These are phyloP conservation scores for Dinomys branickii DNA, from an alignment of 2,113 vertebrate genomes.

Conservation along the genomic window DNA sequence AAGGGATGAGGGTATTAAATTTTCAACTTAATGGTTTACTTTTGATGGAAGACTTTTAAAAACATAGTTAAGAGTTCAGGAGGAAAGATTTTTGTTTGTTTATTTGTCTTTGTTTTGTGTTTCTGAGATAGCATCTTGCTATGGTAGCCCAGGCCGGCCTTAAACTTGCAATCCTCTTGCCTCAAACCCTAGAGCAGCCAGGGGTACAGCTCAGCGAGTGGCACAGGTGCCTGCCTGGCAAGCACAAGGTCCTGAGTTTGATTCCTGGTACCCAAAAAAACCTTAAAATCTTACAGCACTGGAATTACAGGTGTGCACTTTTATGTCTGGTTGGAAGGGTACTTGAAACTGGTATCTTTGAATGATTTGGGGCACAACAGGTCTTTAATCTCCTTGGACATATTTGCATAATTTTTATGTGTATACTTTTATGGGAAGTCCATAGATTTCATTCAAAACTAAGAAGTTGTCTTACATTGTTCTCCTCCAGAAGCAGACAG, in stretches of 20 bases:
- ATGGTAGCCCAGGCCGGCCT: neutral
- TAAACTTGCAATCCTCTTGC: neutral
- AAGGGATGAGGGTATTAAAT: neutral
- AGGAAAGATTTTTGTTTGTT: neutral
- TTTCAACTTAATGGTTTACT: neutral
- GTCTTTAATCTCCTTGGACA: constrained; percentile 16
- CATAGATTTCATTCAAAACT: constrained; percentile 5
- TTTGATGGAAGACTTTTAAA: neutral
- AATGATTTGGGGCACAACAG: neutral
- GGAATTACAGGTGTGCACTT: neutral
- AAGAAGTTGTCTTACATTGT: constrained; percentile 1
- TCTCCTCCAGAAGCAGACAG: neutral
- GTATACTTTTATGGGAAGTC: neutral
- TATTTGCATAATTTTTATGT: constrained; percentile 26
- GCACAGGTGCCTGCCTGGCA: too few species aligned
- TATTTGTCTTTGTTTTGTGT: neutral
- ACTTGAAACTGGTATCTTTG: constrained; percentile 24
- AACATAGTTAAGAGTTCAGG: neutral
- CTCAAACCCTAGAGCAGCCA: neutral
- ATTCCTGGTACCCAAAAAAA: too few species aligned
- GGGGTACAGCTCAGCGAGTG: too few species aligned
- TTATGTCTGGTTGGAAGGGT: neutral
- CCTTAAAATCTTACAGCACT: neutral
- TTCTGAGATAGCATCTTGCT: neutral
- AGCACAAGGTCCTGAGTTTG: too few species aligned